These are phyloP conservation scores for Campodea augens DNA, from an alignment of 1,140 invertebrate species.

Conservation along the genomic window DNA sequence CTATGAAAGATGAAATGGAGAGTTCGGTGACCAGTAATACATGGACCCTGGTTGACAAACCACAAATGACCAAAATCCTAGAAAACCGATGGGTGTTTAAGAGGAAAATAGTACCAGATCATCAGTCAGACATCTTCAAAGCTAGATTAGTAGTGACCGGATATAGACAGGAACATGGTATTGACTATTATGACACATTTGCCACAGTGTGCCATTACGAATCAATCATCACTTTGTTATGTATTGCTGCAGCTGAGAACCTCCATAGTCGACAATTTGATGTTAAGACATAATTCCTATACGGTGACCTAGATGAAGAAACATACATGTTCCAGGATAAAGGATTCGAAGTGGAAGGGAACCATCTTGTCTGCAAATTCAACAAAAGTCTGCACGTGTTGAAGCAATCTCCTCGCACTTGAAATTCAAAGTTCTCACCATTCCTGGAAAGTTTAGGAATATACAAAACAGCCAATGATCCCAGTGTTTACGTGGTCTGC, in stretches of 20 bases:
- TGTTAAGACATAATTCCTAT: constrained; percentile 25
- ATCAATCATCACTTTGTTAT: constrained; percentile 22
- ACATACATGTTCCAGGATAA: constrained; percentile 22
- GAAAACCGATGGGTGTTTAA: constrained; percentile 16
- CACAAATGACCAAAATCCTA: constrained; percentile 9
- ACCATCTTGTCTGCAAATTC: constrained; percentile 20
- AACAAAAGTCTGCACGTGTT: no score
- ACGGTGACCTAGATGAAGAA: constrained; percentile 21
- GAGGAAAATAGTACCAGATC: constrained; percentile 2
- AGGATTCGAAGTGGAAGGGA: constrained; percentile 7
- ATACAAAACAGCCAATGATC: no score
- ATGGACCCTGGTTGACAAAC: constrained; percentile 12
- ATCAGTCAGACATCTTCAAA: constrained; percentile 20
- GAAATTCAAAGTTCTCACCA: no score
- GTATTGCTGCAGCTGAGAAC: constrained; percentile 20
- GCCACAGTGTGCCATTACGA: constrained; percentile 21
- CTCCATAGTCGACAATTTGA: constrained; percentile 24
- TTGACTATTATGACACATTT: constrained; percentile 26
- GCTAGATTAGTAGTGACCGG: constrained; percentile 24
- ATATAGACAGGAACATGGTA: constrained; percentile 18
- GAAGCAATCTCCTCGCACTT: constrained; percentile 14
- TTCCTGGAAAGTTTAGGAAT: no score
- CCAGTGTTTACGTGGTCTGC: no score
- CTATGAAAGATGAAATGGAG: constrained; percentile 13
- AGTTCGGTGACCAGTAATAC: constrained; percentile 11